Conservation (phyloP, 2,113 vertebrate species). For the Mesoclemmys tuberculata region DNA sequence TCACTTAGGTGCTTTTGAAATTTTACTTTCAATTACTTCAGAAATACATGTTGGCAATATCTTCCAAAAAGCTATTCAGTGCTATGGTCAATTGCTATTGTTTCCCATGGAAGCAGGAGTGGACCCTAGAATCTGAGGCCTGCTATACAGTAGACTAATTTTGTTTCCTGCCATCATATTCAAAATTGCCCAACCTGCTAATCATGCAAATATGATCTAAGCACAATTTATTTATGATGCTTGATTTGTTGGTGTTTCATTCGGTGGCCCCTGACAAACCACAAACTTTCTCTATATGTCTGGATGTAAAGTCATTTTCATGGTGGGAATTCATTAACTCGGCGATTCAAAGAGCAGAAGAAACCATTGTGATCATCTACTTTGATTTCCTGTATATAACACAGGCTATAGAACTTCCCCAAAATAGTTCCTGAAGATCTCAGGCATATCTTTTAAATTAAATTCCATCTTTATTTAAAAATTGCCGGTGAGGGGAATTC, state of each 20-base stretch:
- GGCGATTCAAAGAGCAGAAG: background rate
- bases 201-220: slow-evolving; percentile 56
- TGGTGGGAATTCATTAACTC: background rate
- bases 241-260: slow-evolving; percentile 20
- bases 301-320: background rate
- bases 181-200: slow-evolving; percentile 46
- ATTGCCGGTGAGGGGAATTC: background rate
- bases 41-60: background rate
- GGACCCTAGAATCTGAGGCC: background rate
- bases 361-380: background rate
- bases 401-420: background rate
- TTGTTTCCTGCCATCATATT: background rate
- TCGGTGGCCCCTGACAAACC: slow-evolving; percentile 24
- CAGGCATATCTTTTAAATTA: background rate
- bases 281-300: background rate
- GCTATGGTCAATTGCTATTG: background rate
- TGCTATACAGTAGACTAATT: background rate
- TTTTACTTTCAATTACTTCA: background rate
- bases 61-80: background rate
- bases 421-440: background rate
- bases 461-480: background rate
- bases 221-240: slow-evolving; percentile 51
- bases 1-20: background rate
- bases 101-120: background rate
- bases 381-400: background rate